Base-by-base conservation (phyloP, 2,888 invertebrate genomes). In the Diloba caeruleocephala region DNA sequence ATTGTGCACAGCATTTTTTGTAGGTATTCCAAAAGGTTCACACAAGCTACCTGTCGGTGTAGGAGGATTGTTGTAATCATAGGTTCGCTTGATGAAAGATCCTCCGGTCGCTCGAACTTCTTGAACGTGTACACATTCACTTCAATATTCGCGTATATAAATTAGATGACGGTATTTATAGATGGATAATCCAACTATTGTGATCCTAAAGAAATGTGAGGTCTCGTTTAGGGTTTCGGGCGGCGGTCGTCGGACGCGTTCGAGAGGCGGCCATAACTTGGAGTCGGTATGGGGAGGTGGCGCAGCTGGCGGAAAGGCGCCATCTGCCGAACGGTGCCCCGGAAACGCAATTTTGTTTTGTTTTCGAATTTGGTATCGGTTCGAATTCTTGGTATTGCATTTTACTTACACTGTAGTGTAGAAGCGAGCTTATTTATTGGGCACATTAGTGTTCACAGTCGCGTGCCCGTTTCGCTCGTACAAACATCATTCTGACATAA, bases 261-360 rank as follows among this genome's bases (percentile, higher is more conserved):
- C 39, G 68, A 57, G 69, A 72, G 81, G 79, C 81, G 81, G 81
- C 49, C 48, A 71, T 78, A 82, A 64, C 68, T 72, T 75, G 78
- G 78, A 82, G 74, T 74, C 69, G 69, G 57, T 73, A 63, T 71
- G 78, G 66, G 63, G 72, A 71, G 77, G 70, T 68, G 73, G 60
- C 73, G 85, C 93, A 94, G 94, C 92, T 94, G 94, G 88, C 94
- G 93, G 92, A 92, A 90, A 79, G 85, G 81, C 89, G 91, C 91
- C 94, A 94, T 94, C 90, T 94, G 93, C 81, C 79, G 81, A 74
- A 75, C 84, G 84, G 72, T 54, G 85, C 88, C 85, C 90, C 89
- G 88, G 92, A 93, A 93, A 88, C 79, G 84, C 81, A 83, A 86
- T 84, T 88, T 79, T 80, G 84, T 89, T 91, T 87, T 85, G 87